Evolutionary conservation across 2,113 vertebrate genomes (phyloP).

Genomic region (Hippocampus abdominalis): DNA sequence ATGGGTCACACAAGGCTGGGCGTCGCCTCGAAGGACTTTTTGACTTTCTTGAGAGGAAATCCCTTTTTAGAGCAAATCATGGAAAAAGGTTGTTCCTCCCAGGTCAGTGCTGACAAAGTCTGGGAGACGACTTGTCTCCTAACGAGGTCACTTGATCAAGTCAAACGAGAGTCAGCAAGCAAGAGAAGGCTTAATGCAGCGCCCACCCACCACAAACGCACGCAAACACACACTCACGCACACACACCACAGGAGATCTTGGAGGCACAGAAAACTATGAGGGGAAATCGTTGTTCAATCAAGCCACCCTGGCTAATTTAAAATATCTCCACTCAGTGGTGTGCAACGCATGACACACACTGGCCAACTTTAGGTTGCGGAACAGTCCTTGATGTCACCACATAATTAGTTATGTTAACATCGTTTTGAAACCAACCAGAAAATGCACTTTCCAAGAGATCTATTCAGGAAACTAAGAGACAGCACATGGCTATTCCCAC

Average conservation of each 20-base stretch:
- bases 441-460: not conserved
- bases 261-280: conserved; percentile 31
- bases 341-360: not conserved
- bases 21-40: conserved; percentile 1
- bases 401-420: not conserved
- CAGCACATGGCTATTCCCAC: not conserved
- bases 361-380: not conserved
- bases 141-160: conserved; percentile 54
- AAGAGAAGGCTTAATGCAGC: conserved; percentile 33
- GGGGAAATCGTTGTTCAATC: conserved; percentile 6
- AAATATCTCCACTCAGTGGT: not conserved
- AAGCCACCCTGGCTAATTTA: conserved; percentile 3
- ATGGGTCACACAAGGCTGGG: conserved; percentile 49
- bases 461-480: not conserved
- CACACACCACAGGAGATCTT: conserved; percentile 31
- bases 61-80: conserved; percentile 2
- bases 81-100: conserved; percentile 31
- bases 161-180: conserved; percentile 41
- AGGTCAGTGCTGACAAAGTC: conserved; percentile 20
- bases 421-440: not conserved
- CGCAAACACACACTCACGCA: not conserved
- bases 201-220: not conserved
- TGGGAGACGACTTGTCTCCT: conserved; percentile 25
- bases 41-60: conserved; percentile 5
- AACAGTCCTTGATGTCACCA: not conserved